Base-by-base conservation (phyloP, 2,113 vertebrate genomes). In the Rhea pennata region DNA sequence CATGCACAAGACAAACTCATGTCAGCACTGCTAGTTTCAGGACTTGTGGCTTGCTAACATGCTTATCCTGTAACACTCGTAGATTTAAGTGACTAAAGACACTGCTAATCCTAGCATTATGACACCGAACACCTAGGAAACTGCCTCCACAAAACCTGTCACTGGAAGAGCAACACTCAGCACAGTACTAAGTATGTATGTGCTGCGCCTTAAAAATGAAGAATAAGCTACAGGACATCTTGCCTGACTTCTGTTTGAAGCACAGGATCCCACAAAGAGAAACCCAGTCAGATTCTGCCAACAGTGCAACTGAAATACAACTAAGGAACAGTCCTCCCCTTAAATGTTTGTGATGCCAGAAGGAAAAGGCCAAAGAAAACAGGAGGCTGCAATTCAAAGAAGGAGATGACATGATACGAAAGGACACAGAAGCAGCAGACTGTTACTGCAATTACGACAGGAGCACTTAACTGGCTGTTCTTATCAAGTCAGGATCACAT, bases 191-290 rank as follows among this genome's bases (percentile, higher is more conserved):
- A 36, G 36, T 36, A 36, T 6, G n/a, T 7, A 8, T 4, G 9
- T 36, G 61, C 73, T 76, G 73, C 22, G 31, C 40, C 53, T 65
- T n/a, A n/a, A 13, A 33, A 61, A 50, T 20, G 86, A 20, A 86
- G 33, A 44, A 27, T 1, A 26, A 70, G 13, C 58, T 27, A 2
- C 3, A 36, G n/a, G 39, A 67, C 0, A 0, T 39, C 58, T 36
- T 75, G 70, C 46, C 54, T 21, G 10, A 50, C 31, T 62, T 74
- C 86, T 75, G n/a, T n/a, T 70, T 36, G 65, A 79, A 64, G 50
- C 56, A 64, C 27, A 24, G 33, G 26, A 42, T 31, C 58, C 8
- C 1, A 27, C 54, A 53, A 51, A 84, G 26, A 81, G 24, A 88
- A 86, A 69, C 44, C 15, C 39, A 44, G n/a, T 42, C 13, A 16